phyloP scores from a whole-genome alignment of 35 echinoderm and acorn worm genomes.

The Heliocidaris erythrogramma region DNA sequence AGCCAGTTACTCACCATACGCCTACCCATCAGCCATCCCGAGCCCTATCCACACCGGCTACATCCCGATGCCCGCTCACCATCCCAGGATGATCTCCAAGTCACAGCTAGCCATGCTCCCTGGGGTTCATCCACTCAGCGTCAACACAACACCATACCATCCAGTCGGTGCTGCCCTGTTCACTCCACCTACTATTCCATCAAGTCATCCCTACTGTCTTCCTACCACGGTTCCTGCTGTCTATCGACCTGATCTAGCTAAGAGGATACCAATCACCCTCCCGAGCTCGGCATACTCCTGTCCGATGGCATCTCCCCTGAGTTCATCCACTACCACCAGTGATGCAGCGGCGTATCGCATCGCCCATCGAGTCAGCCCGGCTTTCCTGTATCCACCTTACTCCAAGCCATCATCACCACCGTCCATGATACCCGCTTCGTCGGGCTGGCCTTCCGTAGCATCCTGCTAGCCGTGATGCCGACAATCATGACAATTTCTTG shows the following conservation, averaged over 20 bases:
- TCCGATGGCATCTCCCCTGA: not conserved
- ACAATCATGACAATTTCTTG: not conserved
- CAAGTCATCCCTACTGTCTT: not conserved
- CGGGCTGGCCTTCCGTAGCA: not conserved
- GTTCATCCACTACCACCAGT: not conserved
- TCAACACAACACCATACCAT: not conserved
- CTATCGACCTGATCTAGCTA: not conserved
- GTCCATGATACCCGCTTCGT: not conserved
- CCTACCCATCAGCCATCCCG: constrained; percentile 58
- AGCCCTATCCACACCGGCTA: constrained; percentile 46
- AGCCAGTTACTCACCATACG: constrained; percentile 38
- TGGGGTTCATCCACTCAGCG: not conserved
- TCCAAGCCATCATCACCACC: not conserved
- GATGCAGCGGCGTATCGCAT: not conserved
- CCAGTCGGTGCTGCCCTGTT: not conserved
- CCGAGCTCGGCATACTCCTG: not conserved
- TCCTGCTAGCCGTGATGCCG: not conserved
- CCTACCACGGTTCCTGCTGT: not conserved
- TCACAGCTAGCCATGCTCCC: not conserved
- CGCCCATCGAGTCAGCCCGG: not conserved
- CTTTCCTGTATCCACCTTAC: not conserved
- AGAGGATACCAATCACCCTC: not conserved
- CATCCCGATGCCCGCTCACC: constrained; percentile 60
- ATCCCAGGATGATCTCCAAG: not conserved
- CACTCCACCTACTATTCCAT: not conserved